Evolutionary conservation across 2,797 vertebrate genomes (phyloP).

Genomic region (Otolemur crassicaudatus): DNA sequence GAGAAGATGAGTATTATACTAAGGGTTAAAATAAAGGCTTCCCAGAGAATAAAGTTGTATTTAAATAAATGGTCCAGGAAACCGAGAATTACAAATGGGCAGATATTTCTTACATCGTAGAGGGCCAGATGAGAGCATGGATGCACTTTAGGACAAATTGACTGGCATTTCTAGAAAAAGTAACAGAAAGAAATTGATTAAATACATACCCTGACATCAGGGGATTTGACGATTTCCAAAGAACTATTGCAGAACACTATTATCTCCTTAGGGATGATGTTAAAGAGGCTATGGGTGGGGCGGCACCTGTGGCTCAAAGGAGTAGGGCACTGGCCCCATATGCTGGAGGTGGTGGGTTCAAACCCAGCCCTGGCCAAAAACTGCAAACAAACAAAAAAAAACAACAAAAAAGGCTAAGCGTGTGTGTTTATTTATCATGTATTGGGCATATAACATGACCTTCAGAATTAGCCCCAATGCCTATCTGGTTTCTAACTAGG

Average conservation of each 20-base stretch:
- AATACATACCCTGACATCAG: neutral
- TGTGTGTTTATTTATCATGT: neutral
- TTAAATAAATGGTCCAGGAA: conserved; percentile 12
- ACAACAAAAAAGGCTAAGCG: neutral
- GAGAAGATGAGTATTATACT: neutral
- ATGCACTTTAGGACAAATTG: neutral
- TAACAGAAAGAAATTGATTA: neutral
- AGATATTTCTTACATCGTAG: neutral
- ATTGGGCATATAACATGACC: neutral
- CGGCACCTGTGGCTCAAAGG: too few species aligned
- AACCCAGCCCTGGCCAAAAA: too few species aligned
- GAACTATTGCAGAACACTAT: neutral
- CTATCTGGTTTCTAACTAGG: conserved; percentile 15
- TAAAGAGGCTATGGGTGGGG: neutral
- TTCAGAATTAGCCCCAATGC: conserved; percentile 8
- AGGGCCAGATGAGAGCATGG: neutral
- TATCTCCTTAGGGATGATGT: neutral
- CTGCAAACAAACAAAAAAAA: too few species aligned
- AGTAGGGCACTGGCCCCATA: too few species aligned
- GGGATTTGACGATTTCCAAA: neutral
- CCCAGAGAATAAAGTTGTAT: neutral
- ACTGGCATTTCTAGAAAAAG: conserved; percentile 48
- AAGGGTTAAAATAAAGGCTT: conserved; percentile 34
- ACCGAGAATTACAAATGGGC: neutral
- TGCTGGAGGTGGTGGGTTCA: too few species aligned